Evolutionary conservation across 1,140 invertebrate genomes (phyloP), one percentile per base, ranked within the genome.

Genomic region (Caligus rogercresseyi): DNA sequence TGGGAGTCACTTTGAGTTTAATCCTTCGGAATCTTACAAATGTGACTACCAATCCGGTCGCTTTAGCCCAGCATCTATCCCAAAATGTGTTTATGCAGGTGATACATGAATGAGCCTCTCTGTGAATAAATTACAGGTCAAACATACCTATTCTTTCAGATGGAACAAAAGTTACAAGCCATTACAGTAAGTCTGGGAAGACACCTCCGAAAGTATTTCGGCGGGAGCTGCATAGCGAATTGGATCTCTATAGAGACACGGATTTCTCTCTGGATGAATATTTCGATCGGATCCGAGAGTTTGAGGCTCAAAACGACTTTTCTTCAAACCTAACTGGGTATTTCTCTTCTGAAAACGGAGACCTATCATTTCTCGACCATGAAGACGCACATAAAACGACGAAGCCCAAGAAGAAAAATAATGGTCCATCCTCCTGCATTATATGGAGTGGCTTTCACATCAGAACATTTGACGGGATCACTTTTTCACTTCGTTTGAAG

Each of bases 51-150:
- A 78, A 3, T 78, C 73, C 11, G 85, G 84, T 0, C 65, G 73
- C 3, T 90, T 83, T 70, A 66, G 74, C 51, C 86, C 86, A 0
- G 73, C 75, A 14, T 80, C 80, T 0, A 74, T 86, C 56, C 87
- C 87, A 3, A 79, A 81, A 65, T 90, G 87, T 67, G 73, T 81
- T 15, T 81, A 77, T 66, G 76, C 81, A 2, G 19, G 24, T 20
- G 54, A 25, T n/a, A 15, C 15, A 13, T 15, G 24, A n/a, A 23
- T 16, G 15, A 56, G 20, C 15, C 2, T 4, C 3, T 21, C 20
- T 56, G 24, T n/a, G 20, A 56, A 56, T 21, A 56, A 43, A 11
- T 11, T 43, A 43, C 31, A 43, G 7, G 7, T 43, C n/a, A n/a
- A 43, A 11, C 31, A 11, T 43, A n/a, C 7, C 7, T 43, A n/a